Conservation (phyloP, 2,797 vertebrate genomes). For the Bryconaethiops microstoma region DNA sequence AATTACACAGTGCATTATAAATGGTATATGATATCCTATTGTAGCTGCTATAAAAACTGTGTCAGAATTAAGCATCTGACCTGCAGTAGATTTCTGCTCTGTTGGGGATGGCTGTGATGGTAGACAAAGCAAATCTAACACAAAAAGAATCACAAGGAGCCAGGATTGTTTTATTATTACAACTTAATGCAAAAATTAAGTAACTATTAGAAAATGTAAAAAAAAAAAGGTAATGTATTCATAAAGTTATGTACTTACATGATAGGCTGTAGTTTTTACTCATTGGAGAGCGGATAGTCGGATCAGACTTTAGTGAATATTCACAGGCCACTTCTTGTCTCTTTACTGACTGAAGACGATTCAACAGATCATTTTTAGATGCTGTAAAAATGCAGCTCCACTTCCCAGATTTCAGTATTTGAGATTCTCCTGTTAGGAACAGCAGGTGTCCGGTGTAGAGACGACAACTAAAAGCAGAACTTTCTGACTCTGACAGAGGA, state of each 20-base stretch:
- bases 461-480: constrained; percentile 20
- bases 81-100: too few species aligned
- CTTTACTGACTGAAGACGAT: constrained; percentile 24
- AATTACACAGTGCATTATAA: too few species aligned
- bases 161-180: too few species aligned
- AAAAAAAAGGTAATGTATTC: too few species aligned
- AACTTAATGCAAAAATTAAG: too few species aligned
- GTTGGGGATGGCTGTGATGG: too few species aligned
- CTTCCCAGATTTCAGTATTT: neutral
- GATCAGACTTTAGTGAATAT: constrained; percentile 35
- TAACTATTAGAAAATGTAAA: too few species aligned
- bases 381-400: neutral
- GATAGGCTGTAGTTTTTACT: constrained; percentile 22
- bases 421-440: neutral
- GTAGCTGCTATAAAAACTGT: too few species aligned
- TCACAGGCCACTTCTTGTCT: constrained; percentile 51
- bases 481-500: constrained; percentile 1
- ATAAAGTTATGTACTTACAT: constrained; percentile 33
- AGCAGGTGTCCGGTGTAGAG: constrained; percentile 27
- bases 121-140: too few species aligned
- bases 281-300: constrained; percentile 25
- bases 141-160: too few species aligned
- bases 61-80: too few species aligned
- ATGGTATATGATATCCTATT: too few species aligned
- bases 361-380: constrained; percentile 29